phyloP scores from a whole-genome alignment of 1,140 invertebrate genomes.

The Trachelipus rathkii region DNA sequence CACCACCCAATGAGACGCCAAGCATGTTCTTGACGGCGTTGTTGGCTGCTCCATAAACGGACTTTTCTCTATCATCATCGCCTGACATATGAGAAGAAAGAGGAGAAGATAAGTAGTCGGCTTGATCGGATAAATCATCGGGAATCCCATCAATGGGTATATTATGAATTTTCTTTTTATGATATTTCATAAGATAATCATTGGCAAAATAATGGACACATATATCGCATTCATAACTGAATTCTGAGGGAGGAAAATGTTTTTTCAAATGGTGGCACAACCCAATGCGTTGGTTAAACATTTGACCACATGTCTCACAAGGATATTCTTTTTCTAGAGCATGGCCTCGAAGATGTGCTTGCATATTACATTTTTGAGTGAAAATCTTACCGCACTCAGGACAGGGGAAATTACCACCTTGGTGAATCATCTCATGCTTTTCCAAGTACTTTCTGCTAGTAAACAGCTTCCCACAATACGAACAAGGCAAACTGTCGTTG shows the following conservation, averaged over 20 bases:
- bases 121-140: constrained; percentile 31
- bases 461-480: constrained; percentile 43
- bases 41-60: constrained; percentile 38
- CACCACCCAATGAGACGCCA: constrained; percentile 34
- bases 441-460: constrained; percentile 42
- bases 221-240: constrained; percentile 40
- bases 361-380: constrained; percentile 85
- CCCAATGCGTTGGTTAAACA: constrained; percentile 41
- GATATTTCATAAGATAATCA: constrained; percentile 42
- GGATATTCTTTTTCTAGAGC: constrained; percentile 78
- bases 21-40: constrained; percentile 43
- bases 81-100: constrained; percentile 29
- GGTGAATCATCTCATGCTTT: constrained; percentile 43
- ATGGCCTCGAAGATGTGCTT: constrained; percentile 81
- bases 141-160: constrained; percentile 38
- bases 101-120: constrained; percentile 36
- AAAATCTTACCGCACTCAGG: constrained; percentile 88
- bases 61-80: constrained; percentile 36
- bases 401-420: constrained; percentile 63
- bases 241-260: constrained; percentile 41
- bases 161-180: constrained; percentile 44
- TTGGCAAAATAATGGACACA: constrained; percentile 42
- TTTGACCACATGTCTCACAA: constrained; percentile 74
- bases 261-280: constrained; percentile 45
- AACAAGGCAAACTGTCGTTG: constrained; percentile 44